Conservation (phyloP, 92 coral and sea anemone species). For the Pocillopora meandrina region DNA sequence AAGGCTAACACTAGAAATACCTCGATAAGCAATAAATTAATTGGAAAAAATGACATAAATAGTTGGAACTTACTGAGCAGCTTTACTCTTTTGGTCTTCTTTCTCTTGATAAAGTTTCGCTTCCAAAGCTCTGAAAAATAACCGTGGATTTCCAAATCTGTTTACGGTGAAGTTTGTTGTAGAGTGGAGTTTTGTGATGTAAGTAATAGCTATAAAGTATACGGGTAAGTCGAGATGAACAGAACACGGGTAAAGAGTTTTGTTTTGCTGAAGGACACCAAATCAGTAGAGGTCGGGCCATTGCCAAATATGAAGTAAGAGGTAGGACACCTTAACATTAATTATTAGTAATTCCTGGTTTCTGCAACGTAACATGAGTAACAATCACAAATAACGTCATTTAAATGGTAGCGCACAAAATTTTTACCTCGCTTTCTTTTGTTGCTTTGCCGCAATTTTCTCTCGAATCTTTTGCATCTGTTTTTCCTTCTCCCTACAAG, state of each 20-base stretch:
- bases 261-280: no score
- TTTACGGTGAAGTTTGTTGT: neutral
- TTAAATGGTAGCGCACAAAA: neutral
- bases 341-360: neutral
- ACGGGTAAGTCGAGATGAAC: no score
- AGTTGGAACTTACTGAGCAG: conserved; percentile 64
- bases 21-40: neutral
- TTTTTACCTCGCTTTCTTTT: conserved; percentile 89
- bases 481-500: conserved; percentile 76
- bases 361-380: neutral
- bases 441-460: conserved; percentile 84
- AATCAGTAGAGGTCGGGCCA: no score
- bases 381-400: neutral
- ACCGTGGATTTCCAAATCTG: neutral
- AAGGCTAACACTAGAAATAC: no score
- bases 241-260: no score
- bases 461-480: conserved; percentile 92
- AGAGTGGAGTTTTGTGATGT: no score
- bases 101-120: conserved; percentile 73
- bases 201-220: no score
- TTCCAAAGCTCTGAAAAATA: conserved; percentile 72
- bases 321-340: neutral
- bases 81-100: conserved; percentile 74
- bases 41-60: neutral
- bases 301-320: neutral